These are phyloP conservation scores for Dromaius novaehollandiae DNA, from an alignment of 2,113 vertebrate species.

Conservation along the genomic window DNA sequence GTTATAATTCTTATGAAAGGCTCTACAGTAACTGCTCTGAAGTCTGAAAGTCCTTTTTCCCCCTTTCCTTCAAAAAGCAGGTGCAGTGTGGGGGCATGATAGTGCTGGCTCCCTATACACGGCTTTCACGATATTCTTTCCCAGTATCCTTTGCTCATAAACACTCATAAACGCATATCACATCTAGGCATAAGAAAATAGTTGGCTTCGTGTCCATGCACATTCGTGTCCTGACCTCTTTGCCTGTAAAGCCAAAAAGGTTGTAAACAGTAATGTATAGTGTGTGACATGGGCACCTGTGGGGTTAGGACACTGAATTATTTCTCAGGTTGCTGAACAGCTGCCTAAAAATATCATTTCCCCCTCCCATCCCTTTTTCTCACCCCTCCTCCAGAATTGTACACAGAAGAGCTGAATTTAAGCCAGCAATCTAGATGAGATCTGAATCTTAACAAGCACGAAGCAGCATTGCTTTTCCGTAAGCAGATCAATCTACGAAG, in stretches of 20 bases:
- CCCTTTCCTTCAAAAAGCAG: neutral
- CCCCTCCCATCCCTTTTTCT: neutral
- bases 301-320: neutral
- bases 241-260: neutral
- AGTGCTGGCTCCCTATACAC: neutral
- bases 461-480: neutral
- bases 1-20: neutral
- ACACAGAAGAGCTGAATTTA: neutral
- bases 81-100: accelerated
- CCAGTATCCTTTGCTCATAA: neutral
- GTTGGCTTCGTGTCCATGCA: neutral
- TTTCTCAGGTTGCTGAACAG: neutral
- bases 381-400: neutral
- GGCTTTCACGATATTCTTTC: neutral
- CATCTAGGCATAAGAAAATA: neutral
- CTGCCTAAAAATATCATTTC: neutral
- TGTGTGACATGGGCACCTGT: neutral
- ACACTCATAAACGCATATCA: neutral
- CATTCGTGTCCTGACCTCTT: neutral
- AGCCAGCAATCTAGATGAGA: neutral
- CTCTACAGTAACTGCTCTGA: accelerated
- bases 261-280: neutral
- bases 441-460: neutral
- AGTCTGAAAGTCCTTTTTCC: neutral
- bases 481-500: neutral